A percentile compares a stretch with the other conserved stretches of the same genome.
Conservation (phyloP, 2,888 invertebrate genomes). For the Trypoxylon attenuatum region DNA sequence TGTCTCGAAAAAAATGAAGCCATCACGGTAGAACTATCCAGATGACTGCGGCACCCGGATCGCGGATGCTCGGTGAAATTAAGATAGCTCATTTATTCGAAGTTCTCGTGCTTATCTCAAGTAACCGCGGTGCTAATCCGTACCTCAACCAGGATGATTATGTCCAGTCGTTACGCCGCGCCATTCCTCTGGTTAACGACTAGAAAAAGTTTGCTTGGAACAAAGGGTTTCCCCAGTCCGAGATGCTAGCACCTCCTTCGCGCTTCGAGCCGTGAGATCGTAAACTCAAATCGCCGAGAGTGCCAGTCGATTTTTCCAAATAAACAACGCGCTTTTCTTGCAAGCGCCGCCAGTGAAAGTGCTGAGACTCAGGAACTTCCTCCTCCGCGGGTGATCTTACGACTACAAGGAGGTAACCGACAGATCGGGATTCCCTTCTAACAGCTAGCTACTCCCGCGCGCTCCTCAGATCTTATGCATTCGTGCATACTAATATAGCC, state of each 20-base stretch:
- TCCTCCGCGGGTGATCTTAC: background rate
- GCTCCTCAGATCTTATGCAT: slow-evolving; percentile 19
- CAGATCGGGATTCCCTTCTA: slow-evolving; percentile 24
- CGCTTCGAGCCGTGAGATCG: background rate
- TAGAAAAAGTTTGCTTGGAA: slow-evolving; percentile 7
- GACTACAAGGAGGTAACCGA: background rate
- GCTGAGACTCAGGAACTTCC: slow-evolving; percentile 4
- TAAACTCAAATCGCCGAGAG: background rate
- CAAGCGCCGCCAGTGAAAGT: slow-evolving; percentile 42
- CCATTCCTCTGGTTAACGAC: slow-evolving; percentile 17
- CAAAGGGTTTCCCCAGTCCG: slow-evolving; percentile 2
- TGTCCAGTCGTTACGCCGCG: slow-evolving; percentile 16
- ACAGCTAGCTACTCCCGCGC: slow-evolving; percentile 17
- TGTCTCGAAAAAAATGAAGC: background rate
- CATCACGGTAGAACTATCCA: background rate
- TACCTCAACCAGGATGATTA: slow-evolving; percentile 10
- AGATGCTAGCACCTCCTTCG: too few relatives aligned
- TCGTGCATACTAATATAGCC: slow-evolving; percentile 32
- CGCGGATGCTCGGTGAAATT: slow-evolving; percentile 11
- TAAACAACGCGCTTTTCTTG: slow-evolving; percentile 25
- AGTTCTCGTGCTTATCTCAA: slow-evolving; percentile 4
- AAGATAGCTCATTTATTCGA: slow-evolving; percentile 14
- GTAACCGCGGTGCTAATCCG: slow-evolving; percentile 23
- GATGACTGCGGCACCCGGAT: slow-evolving; percentile 3
- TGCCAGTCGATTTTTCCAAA: slow-evolving; percentile 18